Evolutionary conservation across 1,140 invertebrate genomes (phyloP).

Genomic region (Drosophila repleta): DNA sequence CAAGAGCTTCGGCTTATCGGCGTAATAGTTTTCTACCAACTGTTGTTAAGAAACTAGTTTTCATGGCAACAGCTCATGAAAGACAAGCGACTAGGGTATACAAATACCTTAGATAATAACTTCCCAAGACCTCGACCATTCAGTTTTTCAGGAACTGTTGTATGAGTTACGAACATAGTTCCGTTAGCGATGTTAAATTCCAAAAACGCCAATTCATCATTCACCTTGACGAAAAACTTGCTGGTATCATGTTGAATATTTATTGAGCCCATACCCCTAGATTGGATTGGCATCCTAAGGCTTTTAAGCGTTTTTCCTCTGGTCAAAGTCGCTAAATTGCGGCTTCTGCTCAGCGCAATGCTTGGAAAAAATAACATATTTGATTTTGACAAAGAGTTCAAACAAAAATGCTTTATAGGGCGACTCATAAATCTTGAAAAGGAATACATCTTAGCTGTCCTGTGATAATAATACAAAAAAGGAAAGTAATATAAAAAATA

Average conservation of each 20-base stretch:
- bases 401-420: neutral
- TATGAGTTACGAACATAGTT: constrained; percentile 35
- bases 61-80: constrained; percentile 29
- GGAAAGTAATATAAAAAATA: neutral
- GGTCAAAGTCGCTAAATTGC: neutral
- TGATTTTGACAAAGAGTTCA: neutral
- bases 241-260: constrained; percentile 9
- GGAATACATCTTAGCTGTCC: constrained; percentile 4
- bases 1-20: too few relatives aligned
- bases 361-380: neutral
- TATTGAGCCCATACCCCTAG: constrained; percentile 3
- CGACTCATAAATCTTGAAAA: neutral
- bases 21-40: neutral
- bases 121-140: constrained; percentile 40
- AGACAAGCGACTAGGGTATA: neutral
- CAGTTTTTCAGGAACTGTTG: constrained; percentile 31
- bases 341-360: too few relatives aligned
- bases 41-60: constrained; percentile 22
- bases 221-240: constrained; percentile 25
- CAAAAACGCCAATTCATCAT: constrained; percentile 3
- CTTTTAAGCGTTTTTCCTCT: neutral
- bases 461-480: neutral
- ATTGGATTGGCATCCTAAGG: neutral
- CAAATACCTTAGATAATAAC: constrained; percentile 46
- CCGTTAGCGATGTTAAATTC: constrained; percentile 13